Conservation (phyloP, 2,113 vertebrate genomes). For the Alosa alosa region DNA sequence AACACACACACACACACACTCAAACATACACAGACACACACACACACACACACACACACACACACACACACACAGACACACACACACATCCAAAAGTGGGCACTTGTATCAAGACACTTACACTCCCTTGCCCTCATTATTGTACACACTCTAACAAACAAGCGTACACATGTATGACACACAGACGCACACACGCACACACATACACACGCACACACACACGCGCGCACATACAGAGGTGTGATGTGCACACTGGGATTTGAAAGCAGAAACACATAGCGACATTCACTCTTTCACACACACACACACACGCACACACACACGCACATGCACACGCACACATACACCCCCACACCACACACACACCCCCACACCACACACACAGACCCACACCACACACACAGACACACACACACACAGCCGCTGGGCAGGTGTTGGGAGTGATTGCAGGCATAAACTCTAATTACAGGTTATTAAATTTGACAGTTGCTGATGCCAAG, state of each 20-base stretch:
- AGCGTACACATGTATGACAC: neutral
- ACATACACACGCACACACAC: constrained; percentile 1
- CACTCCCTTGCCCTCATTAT: neutral
- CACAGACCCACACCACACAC: neutral
- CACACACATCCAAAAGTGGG: neutral
- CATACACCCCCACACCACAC: neutral
- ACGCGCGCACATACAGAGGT: constrained; percentile 26
- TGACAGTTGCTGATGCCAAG: constrained; percentile 1
- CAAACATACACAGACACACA: neutral
- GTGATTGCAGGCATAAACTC: constrained; percentile 6
- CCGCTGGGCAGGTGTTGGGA: neutral
- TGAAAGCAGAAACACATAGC: neutral
- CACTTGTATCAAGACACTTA: neutral
- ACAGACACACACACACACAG: constrained; percentile 2
- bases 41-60: neutral
- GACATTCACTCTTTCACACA: constrained; percentile 11
- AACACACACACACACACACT: neutral
- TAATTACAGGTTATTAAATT: constrained; percentile 12
- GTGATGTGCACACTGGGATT: neutral
- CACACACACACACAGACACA: neutral
- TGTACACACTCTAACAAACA: neutral
- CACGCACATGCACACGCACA: constrained; percentile 10
- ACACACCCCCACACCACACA: neutral
- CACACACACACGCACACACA: constrained; percentile 34
- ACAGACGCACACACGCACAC: neutral